These are phyloP conservation scores for Oryzias celebensis DNA, from an alignment of 2,113 vertebrate genomes.

Conservation along the genomic window DNA sequence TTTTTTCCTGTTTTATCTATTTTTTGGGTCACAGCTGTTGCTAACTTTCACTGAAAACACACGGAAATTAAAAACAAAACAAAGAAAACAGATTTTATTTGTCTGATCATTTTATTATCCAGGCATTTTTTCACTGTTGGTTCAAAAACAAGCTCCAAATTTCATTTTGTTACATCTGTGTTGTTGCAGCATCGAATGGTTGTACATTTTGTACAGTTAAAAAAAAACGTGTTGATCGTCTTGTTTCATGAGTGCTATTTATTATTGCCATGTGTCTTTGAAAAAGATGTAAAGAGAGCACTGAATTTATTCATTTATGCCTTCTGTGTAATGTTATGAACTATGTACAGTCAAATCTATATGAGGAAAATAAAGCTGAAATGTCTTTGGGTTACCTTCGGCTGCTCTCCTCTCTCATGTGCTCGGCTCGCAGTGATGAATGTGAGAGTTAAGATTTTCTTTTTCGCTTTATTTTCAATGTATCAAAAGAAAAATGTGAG, in stretches of 20 bases:
- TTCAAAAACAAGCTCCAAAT: constrained; percentile 30
- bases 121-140: background rate
- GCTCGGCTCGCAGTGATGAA: constrained; percentile 28
- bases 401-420: constrained; percentile 35
- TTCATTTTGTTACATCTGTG: constrained; percentile 59
- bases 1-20: too few relatives aligned
- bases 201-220: constrained; percentile 98
- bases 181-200: constrained; percentile 76
- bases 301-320: constrained; percentile 87
- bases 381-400: constrained; percentile 80
- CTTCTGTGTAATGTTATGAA: constrained; percentile 90
- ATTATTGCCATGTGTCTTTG: constrained; percentile 88
- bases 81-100: too few relatives aligned
- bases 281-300: constrained; percentile 80
- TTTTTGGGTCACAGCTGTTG: too few relatives aligned
- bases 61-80: too few relatives aligned
- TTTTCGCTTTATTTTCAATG: constrained; percentile 55
- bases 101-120: too few relatives aligned
- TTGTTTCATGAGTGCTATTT: constrained; percentile 87
- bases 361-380: constrained; percentile 89
- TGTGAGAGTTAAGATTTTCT: constrained; percentile 49
- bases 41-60: too few relatives aligned
- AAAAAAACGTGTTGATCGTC: constrained; percentile 79
- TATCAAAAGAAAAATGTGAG: constrained; percentile 60
- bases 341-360: constrained; percentile 85